Conservation (phyloP, 2,113 vertebrate genomes). For the Ploceus nigricollis region DNA sequence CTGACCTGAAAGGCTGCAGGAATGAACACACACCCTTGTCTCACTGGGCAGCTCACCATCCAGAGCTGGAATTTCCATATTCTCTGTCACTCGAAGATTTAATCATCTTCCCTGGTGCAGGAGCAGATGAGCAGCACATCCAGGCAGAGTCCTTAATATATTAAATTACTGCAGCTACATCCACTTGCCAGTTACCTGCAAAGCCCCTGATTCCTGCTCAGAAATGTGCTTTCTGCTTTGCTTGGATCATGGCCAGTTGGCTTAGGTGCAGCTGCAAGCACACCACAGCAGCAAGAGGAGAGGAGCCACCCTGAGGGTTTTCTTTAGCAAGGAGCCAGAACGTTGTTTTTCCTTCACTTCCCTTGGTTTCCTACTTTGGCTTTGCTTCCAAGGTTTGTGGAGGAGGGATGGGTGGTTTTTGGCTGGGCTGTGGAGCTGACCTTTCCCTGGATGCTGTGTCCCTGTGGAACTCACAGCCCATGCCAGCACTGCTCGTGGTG, state of each 20-base stretch:
- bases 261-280: not conserved
- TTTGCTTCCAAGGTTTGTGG: not conserved
- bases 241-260: not conserved
- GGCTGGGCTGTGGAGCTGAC: not conserved
- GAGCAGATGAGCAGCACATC: not conserved
- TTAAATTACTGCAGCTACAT: not conserved
- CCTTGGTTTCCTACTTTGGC: not conserved
- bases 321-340: conserved; percentile 46
- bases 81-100: not conserved
- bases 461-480: not conserved
- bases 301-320: conserved; percentile 22
- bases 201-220: not conserved
- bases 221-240: conserved; percentile 19
- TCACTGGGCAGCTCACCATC: not conserved
- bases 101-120: not conserved
- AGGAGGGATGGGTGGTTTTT: not conserved
- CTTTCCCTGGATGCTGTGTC: not conserved
- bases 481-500: not conserved
- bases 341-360: not conserved
- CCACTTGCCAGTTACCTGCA: not conserved
- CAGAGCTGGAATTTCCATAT: not conserved
- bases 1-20: not conserved
- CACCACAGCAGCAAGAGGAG: not conserved
- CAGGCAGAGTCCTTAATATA: not conserved
- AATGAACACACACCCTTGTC: not conserved